Base-by-base conservation (phyloP, 2,888 invertebrate species). In the Lymantria dispar region DNA sequence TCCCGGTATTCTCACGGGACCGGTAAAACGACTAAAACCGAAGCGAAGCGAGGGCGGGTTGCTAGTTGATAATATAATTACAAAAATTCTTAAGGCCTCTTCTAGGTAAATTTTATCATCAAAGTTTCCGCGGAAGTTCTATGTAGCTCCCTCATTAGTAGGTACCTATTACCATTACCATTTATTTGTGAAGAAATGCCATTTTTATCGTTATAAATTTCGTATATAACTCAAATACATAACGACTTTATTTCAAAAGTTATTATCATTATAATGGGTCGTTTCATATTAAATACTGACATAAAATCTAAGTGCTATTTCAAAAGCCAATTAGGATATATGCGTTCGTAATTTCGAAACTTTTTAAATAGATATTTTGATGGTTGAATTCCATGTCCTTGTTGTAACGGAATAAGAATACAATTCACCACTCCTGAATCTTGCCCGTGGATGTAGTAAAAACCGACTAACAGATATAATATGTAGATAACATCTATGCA, bases 111-210 rank as follows among this genome's bases (percentile, higher is more conserved):
- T n/a, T n/a, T 14, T 1, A 15, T 10, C 5, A 31, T 5, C 12
- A 3, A 13, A 9, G 8, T 37, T 8, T 12, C 50, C 33, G 8
- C 5, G 54, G 14, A 8, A 56, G 52, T 50, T 64, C 60, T 64
- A 72, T 72, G 67, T 72, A 69, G 74, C 72, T 68, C 63, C 62
- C 68, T 75, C 70, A 74, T 78, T 71, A 71, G 70, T 40, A 14
- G 9, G 8, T 65, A 70, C 64, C 70, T 68, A 77, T 74, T 68
- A 71, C 63, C 71, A 76, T 78, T 74, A 75, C 60, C 75, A 70
- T 76, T 72, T 75, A 74, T 74, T 74, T 72, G 61, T 60, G 55
- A 58, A 52, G 54, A 63, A 68, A 59, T 68, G 66, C 60, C 67
- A 53, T 62, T 73, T 74, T 65, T 68, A 62, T 60, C 63, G 60